phyloP scores from a whole-genome alignment of 2,113 vertebrate species.

The Cynoglossus semilaevis region DNA sequence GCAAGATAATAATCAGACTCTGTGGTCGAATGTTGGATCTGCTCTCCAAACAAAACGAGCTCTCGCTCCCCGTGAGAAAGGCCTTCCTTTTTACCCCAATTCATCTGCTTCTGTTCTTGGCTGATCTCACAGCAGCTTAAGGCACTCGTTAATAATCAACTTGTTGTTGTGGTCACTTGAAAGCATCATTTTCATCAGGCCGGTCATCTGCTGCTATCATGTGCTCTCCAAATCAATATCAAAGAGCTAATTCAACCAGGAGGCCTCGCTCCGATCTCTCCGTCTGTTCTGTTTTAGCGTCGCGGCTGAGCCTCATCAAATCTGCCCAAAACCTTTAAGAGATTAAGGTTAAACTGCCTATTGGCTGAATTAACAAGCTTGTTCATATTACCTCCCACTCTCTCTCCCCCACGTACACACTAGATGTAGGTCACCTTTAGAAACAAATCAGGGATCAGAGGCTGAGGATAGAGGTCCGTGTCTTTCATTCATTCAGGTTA shows the following conservation, averaged over 20 bases:
- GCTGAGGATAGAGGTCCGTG: slow-evolving; percentile 2
- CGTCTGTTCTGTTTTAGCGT: slow-evolving; percentile 33
- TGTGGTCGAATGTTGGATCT: slow-evolving; percentile 3
- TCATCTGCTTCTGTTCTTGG: neutral
- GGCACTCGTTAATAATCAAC: neutral
- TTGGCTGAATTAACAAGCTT: slow-evolving; percentile 27
- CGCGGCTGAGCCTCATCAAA: slow-evolving; percentile 22
- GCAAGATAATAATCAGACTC: slow-evolving; percentile 18
- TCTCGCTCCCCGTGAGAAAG: neutral
- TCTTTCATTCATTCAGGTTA: slow-evolving; percentile 26
- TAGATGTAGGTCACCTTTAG: slow-evolving; percentile 31
- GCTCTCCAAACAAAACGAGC: neutral
- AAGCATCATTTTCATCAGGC: slow-evolving; percentile 8
- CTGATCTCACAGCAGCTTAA: neutral
- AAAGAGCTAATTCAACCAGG: slow-evolving; percentile 7
- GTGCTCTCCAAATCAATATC: neutral
- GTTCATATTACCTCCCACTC: slow-evolving; percentile 20
- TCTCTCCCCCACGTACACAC: slow-evolving; percentile 5
- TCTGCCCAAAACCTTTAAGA: slow-evolving; percentile 39
- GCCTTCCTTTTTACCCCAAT: no score
- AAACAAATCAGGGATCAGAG: slow-evolving; percentile 35
- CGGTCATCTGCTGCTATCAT: neutral
- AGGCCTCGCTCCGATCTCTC: slow-evolving; percentile 7
- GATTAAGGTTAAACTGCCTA: slow-evolving; percentile 45
- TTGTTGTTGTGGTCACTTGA: neutral